Percentiles rank a stretch among this genome's conserved stretches.
These are phyloP conservation scores for Pseudococcus viburni DNA, from an alignment of 2,888 invertebrate species.

Conservation along the genomic window DNA sequence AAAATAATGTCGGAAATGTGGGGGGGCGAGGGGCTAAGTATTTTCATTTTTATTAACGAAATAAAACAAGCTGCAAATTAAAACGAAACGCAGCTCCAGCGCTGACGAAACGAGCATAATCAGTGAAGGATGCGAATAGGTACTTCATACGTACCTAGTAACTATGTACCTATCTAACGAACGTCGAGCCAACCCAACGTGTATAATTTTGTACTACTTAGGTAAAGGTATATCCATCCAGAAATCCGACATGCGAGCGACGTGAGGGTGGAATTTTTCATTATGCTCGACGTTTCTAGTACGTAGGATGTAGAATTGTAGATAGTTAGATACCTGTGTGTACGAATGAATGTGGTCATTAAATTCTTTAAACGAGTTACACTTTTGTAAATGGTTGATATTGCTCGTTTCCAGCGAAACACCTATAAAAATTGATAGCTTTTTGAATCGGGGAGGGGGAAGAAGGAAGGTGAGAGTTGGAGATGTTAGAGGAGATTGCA, in stretches of 20 bases:
- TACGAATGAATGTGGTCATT: background rate
- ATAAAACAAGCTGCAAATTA: conserved; percentile 48
- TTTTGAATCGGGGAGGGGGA: background rate
- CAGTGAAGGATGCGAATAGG: background rate
- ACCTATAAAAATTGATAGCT: background rate
- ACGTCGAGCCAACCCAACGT: too few relatives aligned
- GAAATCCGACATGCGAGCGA: background rate
- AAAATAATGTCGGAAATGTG: too few relatives aligned
- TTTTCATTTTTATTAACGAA: conserved; percentile 37
- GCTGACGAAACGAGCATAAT: conserved; percentile 31
- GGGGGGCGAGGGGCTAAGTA: background rate
- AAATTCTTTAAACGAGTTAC: conserved; percentile 18
- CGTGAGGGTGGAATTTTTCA: background rate
- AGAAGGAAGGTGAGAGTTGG: background rate
- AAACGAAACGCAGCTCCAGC: conserved; percentile 17
- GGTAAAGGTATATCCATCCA: background rate
- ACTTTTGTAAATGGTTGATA: conserved; percentile 29
- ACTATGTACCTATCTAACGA: too few relatives aligned
- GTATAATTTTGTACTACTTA: background rate
- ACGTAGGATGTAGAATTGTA: too few relatives aligned
- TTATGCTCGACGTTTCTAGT: background rate
- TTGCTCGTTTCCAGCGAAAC: background rate
- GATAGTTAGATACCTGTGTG: background rate
- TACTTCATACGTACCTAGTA: too few relatives aligned
- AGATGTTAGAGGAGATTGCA: background rate